Evolutionary conservation across 2,113 vertebrate species (phyloP), one percentile per base, ranked within the genome.

Genomic region (Girardinichthys multiradiatus): DNA sequence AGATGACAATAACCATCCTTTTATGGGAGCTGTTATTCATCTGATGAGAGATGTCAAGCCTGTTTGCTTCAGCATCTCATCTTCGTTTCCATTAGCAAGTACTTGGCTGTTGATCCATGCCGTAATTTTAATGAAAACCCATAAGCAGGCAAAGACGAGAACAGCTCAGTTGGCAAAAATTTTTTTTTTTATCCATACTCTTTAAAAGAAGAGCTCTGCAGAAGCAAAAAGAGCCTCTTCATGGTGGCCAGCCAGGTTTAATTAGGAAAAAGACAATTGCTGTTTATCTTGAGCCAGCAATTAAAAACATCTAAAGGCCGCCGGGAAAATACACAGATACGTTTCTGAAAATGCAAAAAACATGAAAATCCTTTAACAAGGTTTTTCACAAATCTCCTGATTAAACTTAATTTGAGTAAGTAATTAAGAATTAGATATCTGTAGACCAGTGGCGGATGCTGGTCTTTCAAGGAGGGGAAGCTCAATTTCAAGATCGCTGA

Each of bases 51-150:
- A 80, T 48, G 70, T 84, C 81, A 60, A 24, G 74, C 37, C 48
- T 80, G 76, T 89, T 88, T 87, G 70, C 80, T 71, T 76, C 68
- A 51, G 61, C 27, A 35, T 68, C 71, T 71, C 10, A 9, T 79
- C 76, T 79, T 81, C 67, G 28, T 84, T 86, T 90, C 89, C 81
- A 91, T 91, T 87, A 90, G 62, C 68, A n/a, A 71, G 79, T 67
- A 77, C 83, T 85, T 57, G 68, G 79, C 73, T 81, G 83, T 86
- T 92, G 89, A 92, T 90, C 89, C 82, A 66, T 80, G 83, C 59
- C 76, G 45, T 82, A 83, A 89, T 88, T 92, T 92, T 90, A 92
- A 93, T 93, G 93, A 93, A 92, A 93, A 90, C 66, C 57, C 57
- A 75, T 77, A 80, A 89, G 82, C 61, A 79, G 82, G 76, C 57